Conservation (phyloP, 2,888 invertebrate genomes). For the Pheosia tremula region DNA sequence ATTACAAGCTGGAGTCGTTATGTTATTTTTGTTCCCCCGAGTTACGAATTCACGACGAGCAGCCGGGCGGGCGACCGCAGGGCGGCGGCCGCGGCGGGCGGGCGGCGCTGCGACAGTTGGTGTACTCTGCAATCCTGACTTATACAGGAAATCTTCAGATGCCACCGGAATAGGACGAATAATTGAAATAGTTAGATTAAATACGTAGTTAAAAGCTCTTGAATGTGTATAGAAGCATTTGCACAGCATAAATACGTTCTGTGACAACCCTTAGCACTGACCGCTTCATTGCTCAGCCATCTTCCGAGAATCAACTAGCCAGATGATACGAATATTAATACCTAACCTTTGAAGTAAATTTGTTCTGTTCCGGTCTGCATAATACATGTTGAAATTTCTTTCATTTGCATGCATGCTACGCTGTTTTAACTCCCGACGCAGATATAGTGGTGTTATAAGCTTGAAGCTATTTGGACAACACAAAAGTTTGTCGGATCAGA, state of each 20-base stretch:
- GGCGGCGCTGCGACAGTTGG: conserved; percentile 28
- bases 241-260: conserved; percentile 5
- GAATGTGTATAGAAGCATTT: neutral
- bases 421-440: no score
- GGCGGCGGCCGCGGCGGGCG: conserved; percentile 23
- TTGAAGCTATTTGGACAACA: no score
- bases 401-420: no score
- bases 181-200: no score
- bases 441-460: no score
- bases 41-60: conserved; percentile 59
- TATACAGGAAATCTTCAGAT: neutral
- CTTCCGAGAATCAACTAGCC: conserved; percentile 51
- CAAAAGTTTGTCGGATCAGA: no score
- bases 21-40: conserved; percentile 78
- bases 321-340: conserved; percentile 50
- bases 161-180: neutral
- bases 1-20: conserved; percentile 79
- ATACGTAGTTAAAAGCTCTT: neutral
- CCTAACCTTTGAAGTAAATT: conserved; percentile 33
- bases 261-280: conserved; percentile 9
- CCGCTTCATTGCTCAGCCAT: conserved; percentile 18
- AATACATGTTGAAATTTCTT: conserved; percentile 10
- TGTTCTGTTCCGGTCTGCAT: neutral
- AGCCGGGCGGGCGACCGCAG: conserved; percentile 44
- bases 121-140: neutral